Base-by-base conservation (phyloP, 92 coral and sea anemone species). In the Metridium senile region DNA sequence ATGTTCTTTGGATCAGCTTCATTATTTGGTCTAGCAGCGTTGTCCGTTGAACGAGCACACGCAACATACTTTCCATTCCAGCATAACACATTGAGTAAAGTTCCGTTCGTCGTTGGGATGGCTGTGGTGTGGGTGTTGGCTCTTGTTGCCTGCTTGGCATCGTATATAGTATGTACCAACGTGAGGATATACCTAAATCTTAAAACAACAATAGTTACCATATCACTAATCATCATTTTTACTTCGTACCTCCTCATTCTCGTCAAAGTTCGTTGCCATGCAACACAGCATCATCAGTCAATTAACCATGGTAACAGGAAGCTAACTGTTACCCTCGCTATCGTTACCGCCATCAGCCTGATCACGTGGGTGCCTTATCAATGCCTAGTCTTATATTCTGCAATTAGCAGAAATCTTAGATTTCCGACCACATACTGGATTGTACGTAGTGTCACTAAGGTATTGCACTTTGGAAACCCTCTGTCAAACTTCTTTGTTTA, bases 1-100 rank as follows among this genome's bases (percentile, higher is more conserved):
- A 21, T 62, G 3, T 63, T 71, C 3, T 63, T 73, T 45, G 85
- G 72, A 9, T 39, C 58, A 9, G 71, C 80, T 16, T 81, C 86
- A 0, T 43, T 81, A 22, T 66, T 53, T 49, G 58, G 74, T 33
- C 47, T 74, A 16, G 78, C 81, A 31, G 75, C 74, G 39, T 58
- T 82, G 20, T 58, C 86, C 22, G 11, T 74, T 31, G 86, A 82
- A 20, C 71, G 86, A 74, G 57, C 46, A 47, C 64, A 56, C 29
- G 86, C 86, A 33, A 68, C 75, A 0, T 69, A 59, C 32, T 74
- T 58, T 64, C 86, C 86, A 18, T 26, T 74, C 23, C 68, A 62
- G 33, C 81, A 82, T 23, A 64, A 75, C 28, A 11, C 49, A 18
- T 0, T 74, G 4, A 27, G 59, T 13, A 31, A 57, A 9, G 34